Conservation (phyloP, 2,888 invertebrate genomes). For the Pseudanteris insignis region DNA sequence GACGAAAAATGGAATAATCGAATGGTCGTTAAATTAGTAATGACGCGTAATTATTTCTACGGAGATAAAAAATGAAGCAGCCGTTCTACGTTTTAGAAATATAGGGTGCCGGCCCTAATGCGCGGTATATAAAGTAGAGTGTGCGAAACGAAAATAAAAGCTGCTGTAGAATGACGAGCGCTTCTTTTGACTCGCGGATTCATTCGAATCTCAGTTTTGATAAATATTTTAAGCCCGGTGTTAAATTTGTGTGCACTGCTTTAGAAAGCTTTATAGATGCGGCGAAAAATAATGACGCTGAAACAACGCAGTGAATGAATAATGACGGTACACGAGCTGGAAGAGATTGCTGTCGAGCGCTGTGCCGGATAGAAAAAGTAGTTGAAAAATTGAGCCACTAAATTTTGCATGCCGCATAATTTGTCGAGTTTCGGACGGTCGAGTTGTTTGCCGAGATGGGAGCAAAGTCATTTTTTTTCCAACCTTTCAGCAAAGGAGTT, state of each 20-base stretch:
- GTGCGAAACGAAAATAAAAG: conserved; percentile 31
- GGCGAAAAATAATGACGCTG: conserved; percentile 31
- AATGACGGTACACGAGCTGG: conserved; percentile 10
- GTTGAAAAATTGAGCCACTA: conserved; percentile 5
- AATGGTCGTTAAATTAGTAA: too few species aligned
- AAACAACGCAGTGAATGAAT: conserved; percentile 22
- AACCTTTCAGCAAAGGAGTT: too few species aligned
- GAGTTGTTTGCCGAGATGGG: not conserved
- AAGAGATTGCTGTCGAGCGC: not conserved
- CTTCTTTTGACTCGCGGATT: conserved; percentile 16
- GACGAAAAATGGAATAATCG: too few species aligned
- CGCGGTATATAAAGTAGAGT: conserved; percentile 16
- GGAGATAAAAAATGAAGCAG: too few species aligned
- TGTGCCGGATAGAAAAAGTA: not conserved
- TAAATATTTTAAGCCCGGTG: conserved; percentile 22
- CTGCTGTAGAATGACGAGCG: too few species aligned
- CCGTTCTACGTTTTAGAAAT: too few species aligned
- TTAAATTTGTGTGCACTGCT: conserved; percentile 25
- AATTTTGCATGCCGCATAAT: not conserved
- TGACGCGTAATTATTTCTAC: too few species aligned
- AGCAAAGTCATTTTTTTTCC: too few species aligned
- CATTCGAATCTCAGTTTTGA: conserved; percentile 29
- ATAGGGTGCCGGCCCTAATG: conserved; percentile 9
- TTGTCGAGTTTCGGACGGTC: not conserved
- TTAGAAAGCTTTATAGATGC: conserved; percentile 14